A percentile compares a stretch with the other conserved stretches of the same genome.
Conservation (phyloP, 2,113 vertebrate species). For the Marmota monax region DNA sequence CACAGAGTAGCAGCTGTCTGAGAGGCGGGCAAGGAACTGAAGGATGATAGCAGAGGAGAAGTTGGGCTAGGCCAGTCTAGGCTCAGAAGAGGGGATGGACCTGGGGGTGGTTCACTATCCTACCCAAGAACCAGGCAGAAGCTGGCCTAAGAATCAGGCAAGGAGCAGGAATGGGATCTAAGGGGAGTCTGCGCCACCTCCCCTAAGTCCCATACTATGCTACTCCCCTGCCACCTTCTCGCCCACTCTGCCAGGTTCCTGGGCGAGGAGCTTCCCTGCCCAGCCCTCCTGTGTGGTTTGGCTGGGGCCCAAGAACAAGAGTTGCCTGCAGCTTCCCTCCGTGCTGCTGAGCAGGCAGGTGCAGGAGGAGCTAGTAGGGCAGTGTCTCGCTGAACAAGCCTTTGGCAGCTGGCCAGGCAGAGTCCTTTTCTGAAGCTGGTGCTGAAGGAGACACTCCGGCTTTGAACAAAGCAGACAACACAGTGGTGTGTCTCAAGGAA, state of each 20-base stretch:
- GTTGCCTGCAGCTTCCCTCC: conserved; percentile 63
- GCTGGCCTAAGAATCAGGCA: neutral
- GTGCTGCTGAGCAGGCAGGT: conserved; percentile 74
- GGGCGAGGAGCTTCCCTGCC: conserved; percentile 67
- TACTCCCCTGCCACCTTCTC: neutral
- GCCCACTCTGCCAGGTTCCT: conserved; percentile 36
- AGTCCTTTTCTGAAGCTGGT: conserved; percentile 59
- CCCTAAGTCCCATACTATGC: neutral
- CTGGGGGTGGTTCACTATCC: neutral
- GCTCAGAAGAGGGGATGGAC: neutral
- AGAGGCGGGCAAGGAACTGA: conserved; percentile 47
- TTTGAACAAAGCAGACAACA: conserved; percentile 53
- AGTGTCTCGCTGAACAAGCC: neutral
- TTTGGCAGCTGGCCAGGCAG: neutral
- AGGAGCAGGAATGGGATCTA: neutral
- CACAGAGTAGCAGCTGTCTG: conserved; percentile 22
- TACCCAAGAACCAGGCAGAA: neutral
- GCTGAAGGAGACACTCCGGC: neutral
- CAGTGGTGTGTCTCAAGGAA: neutral
- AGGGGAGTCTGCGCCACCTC: neutral
- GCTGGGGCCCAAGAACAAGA: conserved; percentile 80
- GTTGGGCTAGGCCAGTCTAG: neutral
- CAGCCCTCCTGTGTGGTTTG: conserved; percentile 77
- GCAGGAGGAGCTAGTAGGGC: conserved; percentile 37
- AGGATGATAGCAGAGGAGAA: conserved; percentile 64